A percentile compares a stretch with the other conserved stretches of the same genome.
Evolutionary conservation across 2,797 vertebrate genomes (phyloP).

Genomic region (Pipistrellus nathusii): DNA sequence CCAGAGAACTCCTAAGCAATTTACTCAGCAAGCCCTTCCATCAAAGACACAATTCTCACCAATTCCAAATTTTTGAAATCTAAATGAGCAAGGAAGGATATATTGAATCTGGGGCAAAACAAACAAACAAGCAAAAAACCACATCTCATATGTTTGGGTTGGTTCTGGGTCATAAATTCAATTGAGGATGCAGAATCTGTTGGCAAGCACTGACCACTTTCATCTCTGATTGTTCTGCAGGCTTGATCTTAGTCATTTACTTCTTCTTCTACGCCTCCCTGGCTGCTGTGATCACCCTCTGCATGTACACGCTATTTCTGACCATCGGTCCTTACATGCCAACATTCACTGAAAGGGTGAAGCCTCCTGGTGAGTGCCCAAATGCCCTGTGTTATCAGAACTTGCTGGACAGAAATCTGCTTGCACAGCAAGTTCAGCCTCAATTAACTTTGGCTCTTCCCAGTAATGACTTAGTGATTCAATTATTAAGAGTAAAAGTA

Average conservation of each 20-base stretch:
- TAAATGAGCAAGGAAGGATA: constrained; percentile 63
- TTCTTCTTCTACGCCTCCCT: constrained; percentile 94
- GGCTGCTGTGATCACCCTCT: constrained; percentile 96
- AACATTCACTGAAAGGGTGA: constrained; percentile 94
- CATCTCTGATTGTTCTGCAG: constrained; percentile 86
- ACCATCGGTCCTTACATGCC: constrained; percentile 96
- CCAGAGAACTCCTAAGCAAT: constrained; percentile 61
- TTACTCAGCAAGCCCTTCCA: constrained; percentile 63
- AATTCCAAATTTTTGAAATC: constrained; percentile 30
- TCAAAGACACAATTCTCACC: neutral
- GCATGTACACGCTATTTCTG: constrained; percentile 95
- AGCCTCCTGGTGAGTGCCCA: constrained; percentile 93
- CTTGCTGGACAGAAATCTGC: constrained; percentile 70
- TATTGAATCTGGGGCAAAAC: constrained; percentile 23
- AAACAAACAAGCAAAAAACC: neutral
- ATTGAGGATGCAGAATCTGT: neutral
- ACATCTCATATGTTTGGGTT: neutral
- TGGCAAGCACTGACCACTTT: constrained; percentile 67
- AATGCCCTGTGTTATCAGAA: constrained; percentile 68
- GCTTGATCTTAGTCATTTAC: constrained; percentile 96
- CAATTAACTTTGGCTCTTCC: constrained; percentile 78
- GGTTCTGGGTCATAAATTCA: constrained; percentile 30
- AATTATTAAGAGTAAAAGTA: constrained; percentile 81
- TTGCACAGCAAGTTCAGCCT: constrained; percentile 68
- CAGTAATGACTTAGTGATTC: constrained; percentile 76